Evolutionary conservation across 2,797 vertebrate genomes (phyloP).

Genomic region (Tadarida brasiliensis): DNA sequence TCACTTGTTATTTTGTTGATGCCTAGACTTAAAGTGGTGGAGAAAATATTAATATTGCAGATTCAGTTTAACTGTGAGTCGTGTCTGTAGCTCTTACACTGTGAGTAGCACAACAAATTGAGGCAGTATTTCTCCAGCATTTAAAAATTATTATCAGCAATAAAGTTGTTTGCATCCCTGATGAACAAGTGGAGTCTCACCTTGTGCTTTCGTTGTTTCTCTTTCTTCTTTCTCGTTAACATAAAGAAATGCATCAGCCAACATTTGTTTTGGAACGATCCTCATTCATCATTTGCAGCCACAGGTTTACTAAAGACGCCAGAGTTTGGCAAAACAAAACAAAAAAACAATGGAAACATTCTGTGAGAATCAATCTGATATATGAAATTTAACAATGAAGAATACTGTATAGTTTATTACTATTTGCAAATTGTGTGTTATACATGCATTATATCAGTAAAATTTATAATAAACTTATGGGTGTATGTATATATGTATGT

Average conservation of each 20-base stretch:
- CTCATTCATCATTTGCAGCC: background rate
- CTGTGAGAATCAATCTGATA: conserved; percentile 22
- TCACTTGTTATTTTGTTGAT: conserved; percentile 10
- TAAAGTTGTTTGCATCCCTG: background rate
- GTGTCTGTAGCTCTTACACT: background rate
- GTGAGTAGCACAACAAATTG: background rate
- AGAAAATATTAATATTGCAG: conserved; percentile 10
- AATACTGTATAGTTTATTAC: background rate
- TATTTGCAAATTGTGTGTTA: background rate
- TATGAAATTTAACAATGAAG: background rate
- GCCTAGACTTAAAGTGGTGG: background rate
- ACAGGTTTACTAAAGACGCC: background rate
- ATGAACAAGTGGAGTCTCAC: background rate
- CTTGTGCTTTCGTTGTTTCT: background rate
- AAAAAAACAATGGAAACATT: background rate
- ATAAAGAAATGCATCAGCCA: background rate
- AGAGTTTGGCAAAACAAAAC: background rate
- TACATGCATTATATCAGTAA: background rate
- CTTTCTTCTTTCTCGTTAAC: background rate
- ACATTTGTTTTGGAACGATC: background rate
- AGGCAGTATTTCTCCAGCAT: background rate
- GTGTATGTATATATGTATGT: background rate
- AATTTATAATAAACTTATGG: background rate
- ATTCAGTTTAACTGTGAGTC: background rate
- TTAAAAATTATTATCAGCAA: background rate